These are phyloP conservation scores for Agrilus planipennis DNA, from an alignment of 1,140 invertebrate species.

Conservation along the genomic window DNA sequence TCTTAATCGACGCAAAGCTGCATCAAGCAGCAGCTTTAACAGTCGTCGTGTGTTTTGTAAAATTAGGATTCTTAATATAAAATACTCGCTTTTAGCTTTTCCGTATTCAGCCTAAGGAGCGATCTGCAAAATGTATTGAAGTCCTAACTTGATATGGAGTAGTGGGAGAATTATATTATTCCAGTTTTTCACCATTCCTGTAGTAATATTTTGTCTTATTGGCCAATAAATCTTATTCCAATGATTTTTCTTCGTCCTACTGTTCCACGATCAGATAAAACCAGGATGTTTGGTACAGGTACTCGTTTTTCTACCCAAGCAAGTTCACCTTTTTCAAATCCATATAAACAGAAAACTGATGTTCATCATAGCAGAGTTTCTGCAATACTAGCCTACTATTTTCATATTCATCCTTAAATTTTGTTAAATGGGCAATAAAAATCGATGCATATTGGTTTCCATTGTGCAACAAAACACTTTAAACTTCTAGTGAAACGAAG, in stretches of 20 bases:
- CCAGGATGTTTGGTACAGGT: conserved; percentile 29
- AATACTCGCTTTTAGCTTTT: conserved; percentile 21
- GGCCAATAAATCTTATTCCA: conserved; percentile 17
- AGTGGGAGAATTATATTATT: conserved; percentile 25
- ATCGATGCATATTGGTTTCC: neutral
- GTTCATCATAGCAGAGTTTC: neutral
- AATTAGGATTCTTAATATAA: conserved; percentile 9
- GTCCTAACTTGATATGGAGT: conserved; percentile 29
- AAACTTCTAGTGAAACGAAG: neutral
- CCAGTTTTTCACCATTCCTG: conserved; percentile 14
- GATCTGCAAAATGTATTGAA: conserved; percentile 31
- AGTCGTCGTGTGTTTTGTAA: conserved; percentile 1
- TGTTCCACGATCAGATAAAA: conserved; percentile 26
- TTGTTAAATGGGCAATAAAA: neutral
- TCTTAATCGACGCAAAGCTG: no score
- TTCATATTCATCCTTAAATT: neutral
- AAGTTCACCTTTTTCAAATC: conserved; percentile 5
- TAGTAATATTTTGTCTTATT: conserved; percentile 8
- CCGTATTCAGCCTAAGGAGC: conserved; percentile 13
- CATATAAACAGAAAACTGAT: neutral
- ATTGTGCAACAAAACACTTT: neutral
- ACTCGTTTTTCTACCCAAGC: conserved; percentile 24
- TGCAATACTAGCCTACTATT: neutral
- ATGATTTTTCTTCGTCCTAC: conserved; percentile 15
- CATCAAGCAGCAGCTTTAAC: no score